Evolutionary conservation across 2,888 invertebrate species (phyloP).

Genomic region (Leptinotarsa rubiginosa): DNA sequence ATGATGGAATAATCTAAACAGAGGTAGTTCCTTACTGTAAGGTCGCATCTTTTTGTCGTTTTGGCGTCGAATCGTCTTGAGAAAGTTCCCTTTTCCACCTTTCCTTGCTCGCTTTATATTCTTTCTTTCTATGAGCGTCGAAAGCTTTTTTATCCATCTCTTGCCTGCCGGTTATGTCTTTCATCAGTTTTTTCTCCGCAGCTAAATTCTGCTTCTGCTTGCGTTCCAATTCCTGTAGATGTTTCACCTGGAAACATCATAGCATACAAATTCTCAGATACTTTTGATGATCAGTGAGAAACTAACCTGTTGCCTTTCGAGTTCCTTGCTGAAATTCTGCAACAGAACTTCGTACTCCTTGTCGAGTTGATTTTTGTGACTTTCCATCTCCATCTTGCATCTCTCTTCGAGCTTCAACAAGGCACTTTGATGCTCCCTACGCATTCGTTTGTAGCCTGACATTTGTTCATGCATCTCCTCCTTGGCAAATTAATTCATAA

Average conservation of each 20-base stretch:
- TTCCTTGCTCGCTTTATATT: conserved; percentile 97
- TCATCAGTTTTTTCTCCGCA: conserved; percentile 92
- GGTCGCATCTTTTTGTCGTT: conserved; percentile 89
- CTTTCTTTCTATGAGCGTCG: conserved; percentile 92
- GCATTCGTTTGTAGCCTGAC: conserved; percentile 98
- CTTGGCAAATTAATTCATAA: conserved; percentile 57
- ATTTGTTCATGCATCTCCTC: conserved; percentile 99
- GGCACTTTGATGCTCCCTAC: conserved; percentile 96
- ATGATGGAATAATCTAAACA: neutral
- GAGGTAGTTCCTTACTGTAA: conserved; percentile 74
- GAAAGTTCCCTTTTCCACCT: conserved; percentile 94
- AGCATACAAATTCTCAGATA: neutral
- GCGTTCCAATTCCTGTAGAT: conserved; percentile 82
- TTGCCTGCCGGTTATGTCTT: conserved; percentile 90
- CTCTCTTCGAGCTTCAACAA: conserved; percentile 93
- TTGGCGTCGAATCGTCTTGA: conserved; percentile 91
- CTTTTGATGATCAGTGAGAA: neutral
- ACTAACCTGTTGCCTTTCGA: conserved; percentile 83
- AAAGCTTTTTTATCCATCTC: conserved; percentile 93
- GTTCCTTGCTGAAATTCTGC: conserved; percentile 91
- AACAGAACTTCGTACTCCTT: conserved; percentile 95
- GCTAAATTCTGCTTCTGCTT: conserved; percentile 88
- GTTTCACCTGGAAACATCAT: conserved; percentile 70
- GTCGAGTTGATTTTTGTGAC: conserved; percentile 93
- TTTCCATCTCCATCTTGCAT: conserved; percentile 96